phyloP scores from a whole-genome alignment of 2,797 vertebrate species.

The Aratinga solstitialis region DNA sequence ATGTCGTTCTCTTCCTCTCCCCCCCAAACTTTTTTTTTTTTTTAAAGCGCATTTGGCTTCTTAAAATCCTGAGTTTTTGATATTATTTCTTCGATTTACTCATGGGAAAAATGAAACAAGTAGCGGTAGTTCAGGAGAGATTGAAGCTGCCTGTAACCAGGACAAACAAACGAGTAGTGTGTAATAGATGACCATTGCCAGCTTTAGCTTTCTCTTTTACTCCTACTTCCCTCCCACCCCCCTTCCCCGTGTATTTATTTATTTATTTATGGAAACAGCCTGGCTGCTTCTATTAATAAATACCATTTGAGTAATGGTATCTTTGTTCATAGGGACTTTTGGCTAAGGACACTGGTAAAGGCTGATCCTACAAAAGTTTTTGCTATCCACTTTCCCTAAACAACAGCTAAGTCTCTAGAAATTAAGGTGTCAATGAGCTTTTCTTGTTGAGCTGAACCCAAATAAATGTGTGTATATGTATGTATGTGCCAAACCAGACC shows the following conservation, averaged over 20 bases:
- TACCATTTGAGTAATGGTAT: not conserved
- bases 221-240: not conserved
- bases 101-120: not conserved
- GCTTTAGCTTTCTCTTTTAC: not conserved
- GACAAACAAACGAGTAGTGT: not conserved
- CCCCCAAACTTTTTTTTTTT: too few species aligned
- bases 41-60: not conserved
- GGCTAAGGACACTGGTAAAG: not conserved
- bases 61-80: not conserved
- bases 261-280: not conserved
- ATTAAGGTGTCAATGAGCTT: not conserved
- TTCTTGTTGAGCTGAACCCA: not conserved
- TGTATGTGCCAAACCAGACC: not conserved
- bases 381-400: not conserved
- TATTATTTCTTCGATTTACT: not conserved
- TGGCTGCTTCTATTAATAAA: not conserved
- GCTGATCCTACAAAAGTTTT: not conserved
- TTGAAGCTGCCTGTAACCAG: not conserved
- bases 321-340: fast-evolving
- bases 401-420: not conserved
- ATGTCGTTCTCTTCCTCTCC: not conserved
- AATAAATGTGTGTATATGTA: fast-evolving
- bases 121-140: not conserved
- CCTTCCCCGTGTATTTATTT: not conserved
- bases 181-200: not conserved